phyloP scores from a whole-genome alignment of 2,113 vertebrate genomes.

The Anolis sagrei region DNA sequence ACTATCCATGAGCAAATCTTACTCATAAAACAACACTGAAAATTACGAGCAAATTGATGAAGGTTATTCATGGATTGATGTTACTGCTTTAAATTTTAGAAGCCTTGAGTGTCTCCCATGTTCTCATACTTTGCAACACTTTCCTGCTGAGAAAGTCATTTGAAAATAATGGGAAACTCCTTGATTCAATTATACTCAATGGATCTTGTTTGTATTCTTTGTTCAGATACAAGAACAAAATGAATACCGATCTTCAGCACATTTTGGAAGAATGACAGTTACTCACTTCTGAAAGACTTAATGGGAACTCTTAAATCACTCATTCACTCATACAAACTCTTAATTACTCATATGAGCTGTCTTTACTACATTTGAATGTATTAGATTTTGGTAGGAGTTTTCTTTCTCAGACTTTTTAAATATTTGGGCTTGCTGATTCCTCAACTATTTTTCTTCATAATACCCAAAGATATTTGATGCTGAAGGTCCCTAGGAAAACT shows the following conservation, averaged over 20 bases:
- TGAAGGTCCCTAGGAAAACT: not conserved
- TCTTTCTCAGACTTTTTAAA: no score
- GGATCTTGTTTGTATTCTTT: slow-evolving; percentile 49
- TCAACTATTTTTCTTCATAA: not conserved
- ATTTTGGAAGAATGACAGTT: slow-evolving; percentile 12
- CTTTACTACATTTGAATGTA: no score
- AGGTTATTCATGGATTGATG: slow-evolving; percentile 16
- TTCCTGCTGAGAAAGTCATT: slow-evolving; percentile 70
- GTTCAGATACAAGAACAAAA: slow-evolving; percentile 54
- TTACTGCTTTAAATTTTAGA: slow-evolving; percentile 49
- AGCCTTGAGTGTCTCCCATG: slow-evolving; percentile 45
- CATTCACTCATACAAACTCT: no score
- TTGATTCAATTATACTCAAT: slow-evolving; percentile 62
- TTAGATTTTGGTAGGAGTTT: no score
- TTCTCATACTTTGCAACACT: slow-evolving; percentile 41
- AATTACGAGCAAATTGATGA: slow-evolving; percentile 32
- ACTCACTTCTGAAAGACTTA: no score
- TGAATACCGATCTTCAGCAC: slow-evolving; percentile 15
- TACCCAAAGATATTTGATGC: not conserved
- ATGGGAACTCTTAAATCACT: no score
- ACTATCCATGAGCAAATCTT: not conserved
- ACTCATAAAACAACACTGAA: not conserved
- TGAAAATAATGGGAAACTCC: slow-evolving; percentile 64
- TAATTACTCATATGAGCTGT: no score
- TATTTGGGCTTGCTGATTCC: no score